Evolutionary conservation across 2,797 vertebrate genomes (phyloP).

Genomic region (Coendou prehensilis): DNA sequence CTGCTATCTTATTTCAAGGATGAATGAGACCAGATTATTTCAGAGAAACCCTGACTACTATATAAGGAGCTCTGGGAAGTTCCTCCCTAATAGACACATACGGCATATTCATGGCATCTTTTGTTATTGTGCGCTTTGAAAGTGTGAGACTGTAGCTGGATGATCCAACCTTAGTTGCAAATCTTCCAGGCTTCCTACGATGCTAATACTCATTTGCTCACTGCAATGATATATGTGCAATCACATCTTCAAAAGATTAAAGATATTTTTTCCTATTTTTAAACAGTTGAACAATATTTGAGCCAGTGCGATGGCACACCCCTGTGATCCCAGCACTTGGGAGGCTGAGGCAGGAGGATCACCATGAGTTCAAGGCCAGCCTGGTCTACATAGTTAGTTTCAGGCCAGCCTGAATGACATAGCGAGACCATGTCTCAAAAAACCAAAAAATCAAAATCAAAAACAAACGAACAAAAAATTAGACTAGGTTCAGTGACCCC

Average conservation of each 20-base stretch:
- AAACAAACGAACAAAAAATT: background rate
- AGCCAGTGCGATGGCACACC: background rate
- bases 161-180: background rate
- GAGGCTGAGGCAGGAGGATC: background rate
- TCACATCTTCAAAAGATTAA: slow-evolving; percentile 1
- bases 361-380: background rate
- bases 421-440: background rate
- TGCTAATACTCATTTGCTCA: slow-evolving; percentile 14
- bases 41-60: background rate
- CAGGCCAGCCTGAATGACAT: background rate
- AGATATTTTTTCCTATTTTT: background rate
- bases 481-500: background rate
- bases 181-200: background rate
- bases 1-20: slow-evolving; percentile 34
- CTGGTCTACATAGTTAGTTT: background rate
- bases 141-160: background rate
- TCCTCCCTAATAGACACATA: background rate
- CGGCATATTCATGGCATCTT: background rate
- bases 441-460: background rate
- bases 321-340: background rate
- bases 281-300: background rate
- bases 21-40: background rate
- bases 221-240: background rate
- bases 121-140: background rate
- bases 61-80: background rate